A percentile compares a stretch with the other conserved stretches of the same genome.
Conservation (phyloP, 2,888 invertebrate genomes). For the Pristionchus japonicus region DNA sequence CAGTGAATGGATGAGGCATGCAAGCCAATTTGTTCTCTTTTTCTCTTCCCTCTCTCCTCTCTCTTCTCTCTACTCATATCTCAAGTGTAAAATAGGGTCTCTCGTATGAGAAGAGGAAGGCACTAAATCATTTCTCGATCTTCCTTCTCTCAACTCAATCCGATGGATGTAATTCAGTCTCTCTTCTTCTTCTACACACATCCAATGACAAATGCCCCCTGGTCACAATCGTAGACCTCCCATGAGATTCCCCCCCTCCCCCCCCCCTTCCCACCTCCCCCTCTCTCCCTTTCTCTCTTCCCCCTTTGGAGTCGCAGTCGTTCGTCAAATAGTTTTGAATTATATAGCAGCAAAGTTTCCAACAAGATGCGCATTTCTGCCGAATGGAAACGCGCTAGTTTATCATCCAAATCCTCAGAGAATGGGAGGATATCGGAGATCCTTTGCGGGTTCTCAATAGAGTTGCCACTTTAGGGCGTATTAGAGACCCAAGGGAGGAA, state of each 20-base stretch:
- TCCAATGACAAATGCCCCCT: neutral
- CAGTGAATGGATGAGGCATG: neutral
- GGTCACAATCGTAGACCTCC: neutral
- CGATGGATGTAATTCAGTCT: constrained; percentile 1
- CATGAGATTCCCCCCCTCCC: neutral
- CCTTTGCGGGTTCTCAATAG: neutral
- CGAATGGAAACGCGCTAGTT: neutral
- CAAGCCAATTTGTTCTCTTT: neutral
- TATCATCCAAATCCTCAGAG: neutral
- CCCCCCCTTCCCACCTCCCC: too few relatives aligned
- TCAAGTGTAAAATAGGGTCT: constrained; percentile 12
- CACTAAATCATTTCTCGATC: neutral
- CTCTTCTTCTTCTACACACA: neutral
- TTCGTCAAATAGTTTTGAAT: neutral
- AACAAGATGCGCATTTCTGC: neutral
- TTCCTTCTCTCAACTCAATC: constrained; percentile 15
- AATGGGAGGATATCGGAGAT: neutral
- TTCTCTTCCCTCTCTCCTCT: neutral
- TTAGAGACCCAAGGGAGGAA: neutral
- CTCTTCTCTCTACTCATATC: neutral
- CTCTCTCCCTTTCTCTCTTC: neutral
- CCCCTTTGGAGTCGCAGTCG: neutral
- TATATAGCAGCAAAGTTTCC: neutral
- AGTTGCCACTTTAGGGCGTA: neutral
- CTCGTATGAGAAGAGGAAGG: neutral